phyloP scores from a whole-genome alignment of 2,113 vertebrate genomes.

The Trogon melanurus region DNA sequence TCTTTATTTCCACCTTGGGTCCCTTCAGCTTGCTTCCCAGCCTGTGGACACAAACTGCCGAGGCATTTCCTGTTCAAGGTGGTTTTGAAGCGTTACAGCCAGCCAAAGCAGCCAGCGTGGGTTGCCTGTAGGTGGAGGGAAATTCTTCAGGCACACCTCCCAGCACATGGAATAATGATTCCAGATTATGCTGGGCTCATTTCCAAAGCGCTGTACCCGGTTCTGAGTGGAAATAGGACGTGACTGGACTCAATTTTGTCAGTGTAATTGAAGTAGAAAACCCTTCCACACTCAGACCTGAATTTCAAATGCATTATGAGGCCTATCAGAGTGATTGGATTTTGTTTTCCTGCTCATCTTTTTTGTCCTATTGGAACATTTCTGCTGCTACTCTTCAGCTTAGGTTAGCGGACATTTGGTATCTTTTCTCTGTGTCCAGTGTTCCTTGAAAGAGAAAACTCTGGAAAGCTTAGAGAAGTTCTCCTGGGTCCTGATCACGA shows the following conservation, averaged over 20 bases:
- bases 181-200: slow-evolving; percentile 17
- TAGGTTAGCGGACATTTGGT: background rate
- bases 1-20: slow-evolving; percentile 66
- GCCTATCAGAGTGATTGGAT: background rate
- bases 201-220: slow-evolving; percentile 59
- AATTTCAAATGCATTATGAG: background rate
- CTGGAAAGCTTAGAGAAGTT: background rate
- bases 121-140: slow-evolving; percentile 70
- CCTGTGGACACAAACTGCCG: slow-evolving; percentile 62
- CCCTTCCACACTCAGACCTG: background rate
- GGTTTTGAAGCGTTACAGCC: slow-evolving; percentile 45
- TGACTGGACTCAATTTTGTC: slow-evolving; percentile 24
- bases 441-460: background rate
- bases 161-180: slow-evolving; percentile 63
- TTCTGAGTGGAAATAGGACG: slow-evolving; percentile 42
- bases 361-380: background rate
- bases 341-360: background rate
- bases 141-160: slow-evolving; percentile 72
- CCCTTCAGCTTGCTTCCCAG: slow-evolving; percentile 60
- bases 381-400: background rate
- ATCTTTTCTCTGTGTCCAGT: background rate
- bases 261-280: slow-evolving; percentile 1
- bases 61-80: slow-evolving; percentile 79
- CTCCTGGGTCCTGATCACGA: slow-evolving; percentile 2
- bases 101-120: slow-evolving; percentile 68